Evolutionary conservation across 2,113 vertebrate genomes (phyloP).

Genomic region (Cephalopterus ornatus): DNA sequence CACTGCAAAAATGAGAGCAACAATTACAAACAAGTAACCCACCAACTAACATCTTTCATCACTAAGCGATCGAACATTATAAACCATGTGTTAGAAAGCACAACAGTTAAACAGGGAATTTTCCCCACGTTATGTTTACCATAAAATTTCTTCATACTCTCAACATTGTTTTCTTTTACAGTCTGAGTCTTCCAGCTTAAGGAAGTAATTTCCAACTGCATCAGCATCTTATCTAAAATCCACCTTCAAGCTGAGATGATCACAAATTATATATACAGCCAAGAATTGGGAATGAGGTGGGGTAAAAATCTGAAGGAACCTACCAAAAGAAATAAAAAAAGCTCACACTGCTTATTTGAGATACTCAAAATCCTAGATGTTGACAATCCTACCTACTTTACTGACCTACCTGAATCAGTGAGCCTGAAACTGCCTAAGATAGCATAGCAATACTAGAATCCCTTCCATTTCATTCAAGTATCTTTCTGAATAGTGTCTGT

Average conservation of each 20-base stretch:
- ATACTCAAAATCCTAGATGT: background rate
- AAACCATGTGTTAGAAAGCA: background rate
- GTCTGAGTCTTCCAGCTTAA: background rate
- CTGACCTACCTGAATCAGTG: background rate
- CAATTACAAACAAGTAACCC: background rate
- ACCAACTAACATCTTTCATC: background rate
- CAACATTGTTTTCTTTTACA: background rate
- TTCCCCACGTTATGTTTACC: background rate
- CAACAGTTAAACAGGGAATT: background rate
- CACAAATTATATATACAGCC: background rate
- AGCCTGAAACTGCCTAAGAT: background rate
- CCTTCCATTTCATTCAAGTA: background rate
- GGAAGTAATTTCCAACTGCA: background rate
- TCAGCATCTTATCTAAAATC: background rate
- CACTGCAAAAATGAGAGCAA: background rate
- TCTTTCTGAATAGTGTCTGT: background rate
- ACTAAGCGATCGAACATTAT: background rate
- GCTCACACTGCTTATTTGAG: background rate
- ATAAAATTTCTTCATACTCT: background rate
- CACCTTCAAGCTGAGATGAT: accelerated
- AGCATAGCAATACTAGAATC: background rate
- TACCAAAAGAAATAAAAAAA: background rate
- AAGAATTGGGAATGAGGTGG: background rate
- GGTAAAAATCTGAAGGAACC: background rate
- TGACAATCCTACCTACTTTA: background rate